These are phyloP conservation scores for Cardinalis cardinalis DNA, from an alignment of 2,113 vertebrate species.

Conservation along the genomic window DNA sequence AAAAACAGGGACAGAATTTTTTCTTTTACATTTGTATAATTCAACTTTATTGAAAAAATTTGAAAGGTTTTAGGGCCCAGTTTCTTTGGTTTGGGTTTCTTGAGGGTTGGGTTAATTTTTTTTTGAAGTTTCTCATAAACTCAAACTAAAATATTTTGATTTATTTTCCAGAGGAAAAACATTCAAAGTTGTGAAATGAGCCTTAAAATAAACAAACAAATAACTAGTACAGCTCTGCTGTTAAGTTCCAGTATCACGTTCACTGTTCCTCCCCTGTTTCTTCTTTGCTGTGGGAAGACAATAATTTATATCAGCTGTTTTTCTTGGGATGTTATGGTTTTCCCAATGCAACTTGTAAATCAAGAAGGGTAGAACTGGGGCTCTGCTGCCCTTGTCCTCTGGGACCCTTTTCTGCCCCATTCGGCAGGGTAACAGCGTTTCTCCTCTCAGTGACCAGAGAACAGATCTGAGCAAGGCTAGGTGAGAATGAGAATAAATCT, in stretches of 20 bases:
- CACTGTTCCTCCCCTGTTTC: not conserved
- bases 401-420: not conserved
- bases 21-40: not conserved
- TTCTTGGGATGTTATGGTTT: constrained; percentile 13
- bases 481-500: not conserved
- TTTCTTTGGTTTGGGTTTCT: constrained; percentile 2
- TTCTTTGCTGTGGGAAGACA: constrained; percentile 51
- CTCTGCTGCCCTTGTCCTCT: not conserved
- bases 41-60: constrained; percentile 27
- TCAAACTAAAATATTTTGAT: constrained; percentile 42
- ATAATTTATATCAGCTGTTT: constrained; percentile 44
- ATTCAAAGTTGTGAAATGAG: constrained; percentile 46
- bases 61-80: not conserved
- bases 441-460: not conserved
- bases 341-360: not conserved
- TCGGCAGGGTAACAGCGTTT: rapidly evolving
- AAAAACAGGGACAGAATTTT: not conserved
- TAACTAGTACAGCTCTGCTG: not conserved
- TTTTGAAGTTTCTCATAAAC: constrained; percentile 35
- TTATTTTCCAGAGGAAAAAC: constrained; percentile 43
- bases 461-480: not conserved
- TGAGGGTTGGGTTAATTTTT: not conserved
- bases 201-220: constrained; percentile 56
- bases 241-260: constrained; percentile 32
- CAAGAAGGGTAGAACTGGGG: not conserved